phyloP scores from a whole-genome alignment of 2,797 vertebrate species.

The Etheostoma nigrum region DNA sequence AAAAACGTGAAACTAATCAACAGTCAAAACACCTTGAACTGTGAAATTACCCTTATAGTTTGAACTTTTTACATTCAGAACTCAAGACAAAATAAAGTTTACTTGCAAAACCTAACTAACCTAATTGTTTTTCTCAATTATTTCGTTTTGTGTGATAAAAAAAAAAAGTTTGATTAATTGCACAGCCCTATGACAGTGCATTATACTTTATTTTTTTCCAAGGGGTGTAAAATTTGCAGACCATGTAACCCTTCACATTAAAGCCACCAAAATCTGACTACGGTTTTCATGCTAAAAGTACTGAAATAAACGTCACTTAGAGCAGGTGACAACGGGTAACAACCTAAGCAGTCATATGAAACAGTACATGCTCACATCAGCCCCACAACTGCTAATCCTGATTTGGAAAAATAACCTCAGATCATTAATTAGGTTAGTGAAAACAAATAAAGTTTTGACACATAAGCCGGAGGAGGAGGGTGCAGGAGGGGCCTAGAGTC shows the following conservation, averaged over 20 bases:
- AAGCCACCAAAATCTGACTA: neutral
- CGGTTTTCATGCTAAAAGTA: neutral
- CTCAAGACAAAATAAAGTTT: too few relatives aligned
- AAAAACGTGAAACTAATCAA: too few relatives aligned
- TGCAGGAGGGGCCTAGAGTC: slow-evolving; percentile 42
- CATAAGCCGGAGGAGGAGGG: neutral
- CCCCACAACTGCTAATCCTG: slow-evolving; percentile 55
- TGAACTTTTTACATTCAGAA: too few relatives aligned
- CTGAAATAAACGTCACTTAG: neutral
- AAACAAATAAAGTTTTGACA: slow-evolving; percentile 50
- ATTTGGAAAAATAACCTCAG: slow-evolving; percentile 47
- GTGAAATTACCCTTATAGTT: too few relatives aligned
- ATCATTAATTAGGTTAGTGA: slow-evolving; percentile 50
- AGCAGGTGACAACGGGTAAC: slow-evolving; percentile 1
- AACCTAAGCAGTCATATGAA: slow-evolving; percentile 1
- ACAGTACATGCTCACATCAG: slow-evolving; percentile 35
- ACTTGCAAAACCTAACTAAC: too few relatives aligned
- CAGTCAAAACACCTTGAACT: too few relatives aligned
- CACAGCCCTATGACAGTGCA: neutral
- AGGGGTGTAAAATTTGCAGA: neutral
- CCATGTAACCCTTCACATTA: slow-evolving; percentile 5
- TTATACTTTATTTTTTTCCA: neutral
- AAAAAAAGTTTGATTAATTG: too few relatives aligned
- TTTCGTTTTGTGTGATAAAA: too few relatives aligned
- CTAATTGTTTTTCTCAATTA: too few relatives aligned